These are phyloP conservation scores for Rhinopomastus cyanomelas DNA, from an alignment of 2,113 vertebrate genomes.

Conservation along the genomic window DNA sequence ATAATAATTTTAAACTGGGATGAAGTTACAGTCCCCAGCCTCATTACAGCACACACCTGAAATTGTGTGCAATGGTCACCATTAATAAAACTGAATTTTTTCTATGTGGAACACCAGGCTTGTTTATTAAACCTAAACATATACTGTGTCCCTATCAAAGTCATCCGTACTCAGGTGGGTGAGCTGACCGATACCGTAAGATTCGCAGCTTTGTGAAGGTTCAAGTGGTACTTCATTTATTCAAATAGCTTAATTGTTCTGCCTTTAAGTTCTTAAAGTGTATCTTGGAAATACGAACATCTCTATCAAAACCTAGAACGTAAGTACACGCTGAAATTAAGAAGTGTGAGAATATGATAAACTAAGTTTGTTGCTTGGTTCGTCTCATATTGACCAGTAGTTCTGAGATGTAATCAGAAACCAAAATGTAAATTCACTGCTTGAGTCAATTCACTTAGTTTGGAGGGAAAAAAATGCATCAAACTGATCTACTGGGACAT, in stretches of 20 bases:
- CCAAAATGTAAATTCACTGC: constrained; percentile 9
- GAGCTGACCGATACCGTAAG: background rate
- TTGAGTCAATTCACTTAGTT: background rate
- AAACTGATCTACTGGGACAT: background rate
- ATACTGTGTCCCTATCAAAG: background rate
- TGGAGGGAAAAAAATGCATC: background rate
- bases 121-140: background rate
- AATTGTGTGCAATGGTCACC: background rate
- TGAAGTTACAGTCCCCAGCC: background rate
- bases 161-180: background rate
- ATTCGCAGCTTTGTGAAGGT: background rate
- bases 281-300: background rate
- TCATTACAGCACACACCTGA: background rate
- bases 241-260: background rate
- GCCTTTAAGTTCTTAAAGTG: background rate
- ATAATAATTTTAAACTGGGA: background rate
- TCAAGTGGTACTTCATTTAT: background rate
- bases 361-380: background rate
- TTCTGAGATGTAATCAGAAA: background rate
- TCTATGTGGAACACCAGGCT: background rate
- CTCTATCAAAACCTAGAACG: background rate
- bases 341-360: background rate
- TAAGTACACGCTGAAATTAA: background rate
- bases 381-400: background rate
- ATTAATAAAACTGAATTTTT: background rate